Evolutionary conservation across 2,888 invertebrate genomes (phyloP).

Genomic region (Nysson spinosus): DNA sequence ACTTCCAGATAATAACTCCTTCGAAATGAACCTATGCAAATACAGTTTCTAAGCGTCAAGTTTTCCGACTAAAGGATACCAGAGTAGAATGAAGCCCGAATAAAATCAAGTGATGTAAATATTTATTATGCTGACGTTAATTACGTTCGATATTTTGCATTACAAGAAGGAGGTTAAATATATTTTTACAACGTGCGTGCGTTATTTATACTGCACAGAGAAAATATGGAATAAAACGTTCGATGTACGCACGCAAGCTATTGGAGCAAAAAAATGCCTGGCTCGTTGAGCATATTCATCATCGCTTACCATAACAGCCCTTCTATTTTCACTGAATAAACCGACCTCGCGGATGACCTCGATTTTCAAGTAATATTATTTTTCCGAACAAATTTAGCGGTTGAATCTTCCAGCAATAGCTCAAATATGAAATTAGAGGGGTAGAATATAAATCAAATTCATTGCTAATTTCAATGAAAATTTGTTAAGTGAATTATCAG

Average conservation of each 20-base stretch:
- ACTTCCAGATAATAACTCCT: not conserved
- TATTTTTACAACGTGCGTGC: not conserved
- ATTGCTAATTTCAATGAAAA: no score
- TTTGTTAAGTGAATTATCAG: no score
- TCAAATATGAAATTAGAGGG: no score
- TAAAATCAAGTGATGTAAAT: no score
- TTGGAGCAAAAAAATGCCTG: slow-evolving; percentile 8
- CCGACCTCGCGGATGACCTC: slow-evolving; percentile 1
- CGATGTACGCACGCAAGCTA: slow-evolving; percentile 5
- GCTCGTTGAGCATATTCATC: not conserved
- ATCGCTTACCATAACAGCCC: not conserved
- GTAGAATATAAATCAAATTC: no score
- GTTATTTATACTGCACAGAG: not conserved
- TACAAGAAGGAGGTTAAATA: slow-evolving; percentile 12
- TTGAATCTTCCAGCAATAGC: no score
- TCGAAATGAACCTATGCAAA: not conserved
- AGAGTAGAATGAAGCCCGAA: no score
- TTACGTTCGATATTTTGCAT: no score
- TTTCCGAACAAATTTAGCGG: not conserved
- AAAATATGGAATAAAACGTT: slow-evolving; percentile 15
- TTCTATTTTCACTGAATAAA: slow-evolving; percentile 1
- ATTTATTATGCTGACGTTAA: no score
- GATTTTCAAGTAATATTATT: slow-evolving; percentile 8
- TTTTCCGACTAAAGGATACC: no score
- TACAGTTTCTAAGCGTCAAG: no score